Evolutionary conservation across 2,113 vertebrate genomes (phyloP).

Genomic region (Burhinus bistriatus): DNA sequence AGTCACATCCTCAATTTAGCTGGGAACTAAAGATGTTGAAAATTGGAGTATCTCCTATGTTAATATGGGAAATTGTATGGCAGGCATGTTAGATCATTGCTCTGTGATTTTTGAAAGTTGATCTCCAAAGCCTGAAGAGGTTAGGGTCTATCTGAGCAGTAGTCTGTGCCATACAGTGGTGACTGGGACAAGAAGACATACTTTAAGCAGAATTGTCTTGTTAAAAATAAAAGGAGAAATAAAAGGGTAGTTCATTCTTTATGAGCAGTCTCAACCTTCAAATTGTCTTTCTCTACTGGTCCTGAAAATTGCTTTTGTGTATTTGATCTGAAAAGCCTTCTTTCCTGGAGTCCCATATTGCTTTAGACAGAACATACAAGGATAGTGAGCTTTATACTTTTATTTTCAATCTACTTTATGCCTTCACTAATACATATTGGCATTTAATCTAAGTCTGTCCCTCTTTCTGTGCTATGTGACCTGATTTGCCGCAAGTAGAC

Average conservation of each 20-base stretch:
- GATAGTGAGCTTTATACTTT: background rate
- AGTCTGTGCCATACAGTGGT: background rate
- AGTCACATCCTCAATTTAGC: background rate
- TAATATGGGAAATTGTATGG: background rate
- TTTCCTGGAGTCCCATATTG: background rate
- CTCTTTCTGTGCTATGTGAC: background rate
- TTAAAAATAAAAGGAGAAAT: background rate
- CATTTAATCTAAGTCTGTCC: background rate
- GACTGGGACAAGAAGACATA: background rate
- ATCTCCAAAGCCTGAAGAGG: background rate
- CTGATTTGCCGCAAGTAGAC: background rate
- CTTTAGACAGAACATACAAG: background rate
- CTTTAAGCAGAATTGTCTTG: background rate
- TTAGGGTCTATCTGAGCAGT: background rate
- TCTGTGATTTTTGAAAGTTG: background rate
- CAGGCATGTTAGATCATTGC: background rate
- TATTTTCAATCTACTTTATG: background rate
- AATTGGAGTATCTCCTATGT: background rate
- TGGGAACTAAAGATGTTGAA: background rate
- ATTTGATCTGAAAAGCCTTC: background rate
- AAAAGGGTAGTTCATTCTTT: background rate
- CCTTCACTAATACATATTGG: background rate
- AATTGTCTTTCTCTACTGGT: background rate
- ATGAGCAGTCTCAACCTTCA: background rate
- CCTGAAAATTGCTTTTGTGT: conserved; percentile 16